phyloP scores from a whole-genome alignment of 2,113 vertebrate genomes.

The Calypte anna region DNA sequence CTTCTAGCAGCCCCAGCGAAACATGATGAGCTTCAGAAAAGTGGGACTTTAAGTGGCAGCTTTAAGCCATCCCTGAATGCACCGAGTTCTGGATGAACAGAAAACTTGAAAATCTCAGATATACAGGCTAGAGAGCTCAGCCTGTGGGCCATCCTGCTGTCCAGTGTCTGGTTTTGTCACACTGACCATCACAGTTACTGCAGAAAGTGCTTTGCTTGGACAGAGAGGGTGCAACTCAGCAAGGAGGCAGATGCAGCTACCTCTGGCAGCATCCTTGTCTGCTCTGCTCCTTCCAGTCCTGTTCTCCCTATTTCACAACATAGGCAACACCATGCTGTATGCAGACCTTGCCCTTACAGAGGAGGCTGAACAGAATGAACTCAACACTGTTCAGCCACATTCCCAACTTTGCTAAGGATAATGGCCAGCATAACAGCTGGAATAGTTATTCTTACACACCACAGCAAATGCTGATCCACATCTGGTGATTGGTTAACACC shows the following conservation, averaged over 20 bases:
- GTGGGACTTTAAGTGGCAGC: not conserved
- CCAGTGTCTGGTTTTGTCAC: not conserved
- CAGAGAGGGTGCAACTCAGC: not conserved
- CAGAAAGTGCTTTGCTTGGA: not conserved
- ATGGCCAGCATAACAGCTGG: not conserved
- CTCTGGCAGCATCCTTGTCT: not conserved
- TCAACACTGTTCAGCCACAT: rapidly evolving
- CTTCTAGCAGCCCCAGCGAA: not conserved
- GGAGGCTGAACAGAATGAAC: not conserved
- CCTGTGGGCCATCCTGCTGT: not conserved
- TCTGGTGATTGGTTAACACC: not conserved
- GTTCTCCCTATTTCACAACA: not conserved
- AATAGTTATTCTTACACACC: not conserved
- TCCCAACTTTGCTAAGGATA: rapidly evolving
- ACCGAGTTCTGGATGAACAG: not conserved
- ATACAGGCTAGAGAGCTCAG: not conserved
- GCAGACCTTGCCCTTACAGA: not conserved
- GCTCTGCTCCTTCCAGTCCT: not conserved
- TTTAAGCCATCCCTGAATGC: not conserved
- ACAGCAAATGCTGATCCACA: not conserved
- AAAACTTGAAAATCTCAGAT: not conserved
- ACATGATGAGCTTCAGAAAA: not conserved
- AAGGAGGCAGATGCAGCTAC: rapidly evolving
- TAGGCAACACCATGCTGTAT: rapidly evolving
- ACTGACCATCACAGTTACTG: rapidly evolving